These are phyloP conservation scores for Harpagoxenus sublaevis DNA, from an alignment of 2,888 invertebrate genomes.

Conservation along the genomic window DNA sequence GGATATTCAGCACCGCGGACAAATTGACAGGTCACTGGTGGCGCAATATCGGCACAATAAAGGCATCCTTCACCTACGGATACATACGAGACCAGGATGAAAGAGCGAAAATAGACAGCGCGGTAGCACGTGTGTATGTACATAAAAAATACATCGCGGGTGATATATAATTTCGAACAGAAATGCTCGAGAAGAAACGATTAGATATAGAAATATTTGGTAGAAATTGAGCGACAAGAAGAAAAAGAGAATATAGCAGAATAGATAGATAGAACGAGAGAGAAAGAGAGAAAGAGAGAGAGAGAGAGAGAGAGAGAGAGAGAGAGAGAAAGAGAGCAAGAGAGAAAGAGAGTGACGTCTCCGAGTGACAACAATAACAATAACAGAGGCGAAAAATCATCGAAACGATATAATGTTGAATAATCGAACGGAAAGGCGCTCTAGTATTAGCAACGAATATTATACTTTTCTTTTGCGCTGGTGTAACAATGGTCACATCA, in stretches of 20 bases:
- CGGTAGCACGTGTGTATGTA: conserved; percentile 57
- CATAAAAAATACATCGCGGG: conserved; percentile 63
- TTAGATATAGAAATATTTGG: conserved; percentile 49
- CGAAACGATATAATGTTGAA: conserved; percentile 63
- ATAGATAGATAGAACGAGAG: conserved; percentile 52
- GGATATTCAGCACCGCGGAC: conserved; percentile 34
- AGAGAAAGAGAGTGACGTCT: conserved; percentile 69
- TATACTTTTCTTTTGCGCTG: conserved; percentile 64
- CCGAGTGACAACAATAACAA: conserved; percentile 74
- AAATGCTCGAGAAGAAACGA: conserved; percentile 77
- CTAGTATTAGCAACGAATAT: conserved; percentile 69
- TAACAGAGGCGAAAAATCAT: conserved; percentile 66
- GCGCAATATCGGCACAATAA: conserved; percentile 32
- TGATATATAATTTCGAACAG: conserved; percentile 65
- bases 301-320: conserved; percentile 19
- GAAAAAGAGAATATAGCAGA: conserved; percentile 58
- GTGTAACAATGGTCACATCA: conserved; percentile 68
- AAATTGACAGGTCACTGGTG: conserved; percentile 54
- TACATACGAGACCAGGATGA: conserved; percentile 71
- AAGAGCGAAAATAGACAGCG: conserved; percentile 63
- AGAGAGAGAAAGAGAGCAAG: conserved; percentile 62
- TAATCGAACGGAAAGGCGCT: conserved; percentile 70
- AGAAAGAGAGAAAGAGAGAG: too few relatives aligned
- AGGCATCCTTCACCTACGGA: conserved; percentile 64
- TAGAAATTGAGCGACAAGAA: conserved; percentile 58